A percentile compares a stretch with the other conserved stretches of the same genome.
phyloP scores from a whole-genome alignment of 2,888 invertebrate genomes.

The Cheilosia urbana region DNA sequence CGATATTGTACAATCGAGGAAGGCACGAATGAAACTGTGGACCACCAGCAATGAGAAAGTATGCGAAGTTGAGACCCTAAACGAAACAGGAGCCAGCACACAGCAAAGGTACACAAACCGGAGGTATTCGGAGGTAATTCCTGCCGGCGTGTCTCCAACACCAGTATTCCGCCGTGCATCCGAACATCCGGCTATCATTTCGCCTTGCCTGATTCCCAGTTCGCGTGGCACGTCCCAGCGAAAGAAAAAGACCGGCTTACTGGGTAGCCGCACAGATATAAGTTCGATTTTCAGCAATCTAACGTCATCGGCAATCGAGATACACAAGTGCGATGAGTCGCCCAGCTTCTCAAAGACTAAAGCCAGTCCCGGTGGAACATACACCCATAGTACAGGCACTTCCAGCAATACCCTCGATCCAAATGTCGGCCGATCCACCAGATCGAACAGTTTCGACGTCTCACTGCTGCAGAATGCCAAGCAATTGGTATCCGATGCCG shows the following conservation, averaged over 20 bases:
- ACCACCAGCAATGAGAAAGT: slow-evolving; percentile 91
- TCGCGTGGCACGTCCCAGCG: slow-evolving; percentile 80
- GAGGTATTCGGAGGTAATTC: slow-evolving; percentile 90
- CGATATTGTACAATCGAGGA: slow-evolving; percentile 92
- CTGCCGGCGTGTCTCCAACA: slow-evolving; percentile 83
- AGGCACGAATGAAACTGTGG: slow-evolving; percentile 93
- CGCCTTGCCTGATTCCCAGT: slow-evolving; percentile 79
- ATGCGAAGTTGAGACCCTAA: slow-evolving; percentile 92
- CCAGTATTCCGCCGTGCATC: slow-evolving; percentile 89
- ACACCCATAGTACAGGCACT: slow-evolving; percentile 19
- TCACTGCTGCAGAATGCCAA: slow-evolving; percentile 87
- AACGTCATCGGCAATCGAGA: slow-evolving; percentile 92
- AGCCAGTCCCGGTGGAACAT: slow-evolving; percentile 75
- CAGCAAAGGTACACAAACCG: slow-evolving; percentile 87
- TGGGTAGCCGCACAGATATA: slow-evolving; percentile 92
- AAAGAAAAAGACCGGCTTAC: slow-evolving; percentile 86
- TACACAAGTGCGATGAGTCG: slow-evolving; percentile 87
- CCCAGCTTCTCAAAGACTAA: slow-evolving; percentile 76
- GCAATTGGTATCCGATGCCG: slow-evolving; percentile 83
- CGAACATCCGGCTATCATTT: slow-evolving; percentile 87
- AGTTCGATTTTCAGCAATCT: slow-evolving; percentile 89
- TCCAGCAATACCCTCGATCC: slow-evolving; percentile 80
- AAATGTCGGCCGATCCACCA: slow-evolving; percentile 85
- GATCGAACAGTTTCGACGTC: slow-evolving; percentile 94
- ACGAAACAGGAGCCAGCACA: slow-evolving; percentile 86